A percentile compares a stretch with the other conserved stretches of the same genome.
Evolutionary conservation across 2,113 vertebrate genomes (phyloP).

Genomic region (Cichladusa arquata): DNA sequence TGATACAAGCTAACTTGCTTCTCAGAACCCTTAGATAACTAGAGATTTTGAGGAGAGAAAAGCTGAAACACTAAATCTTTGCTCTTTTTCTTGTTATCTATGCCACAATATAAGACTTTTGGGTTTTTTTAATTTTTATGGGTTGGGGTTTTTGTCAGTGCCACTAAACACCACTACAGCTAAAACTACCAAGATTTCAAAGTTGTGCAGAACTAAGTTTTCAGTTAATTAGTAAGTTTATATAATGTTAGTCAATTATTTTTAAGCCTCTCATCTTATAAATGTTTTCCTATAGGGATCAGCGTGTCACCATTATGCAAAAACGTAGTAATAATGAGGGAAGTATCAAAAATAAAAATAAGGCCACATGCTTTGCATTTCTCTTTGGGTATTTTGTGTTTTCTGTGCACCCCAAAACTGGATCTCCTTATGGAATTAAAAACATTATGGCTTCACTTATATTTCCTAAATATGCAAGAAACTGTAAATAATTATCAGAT

Average conservation of each 20-base stretch:
- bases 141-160: not conserved
- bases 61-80: not conserved
- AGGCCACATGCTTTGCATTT: not conserved
- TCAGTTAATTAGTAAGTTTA: not conserved
- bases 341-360: not conserved
- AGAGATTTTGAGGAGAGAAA: not conserved
- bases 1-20: not conserved
- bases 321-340: not conserved
- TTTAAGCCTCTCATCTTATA: not conserved
- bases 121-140: not conserved
- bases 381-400: not conserved
- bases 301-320: not conserved
- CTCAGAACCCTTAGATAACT: not conserved
- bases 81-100: not conserved
- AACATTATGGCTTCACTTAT: not conserved
- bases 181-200: not conserved
- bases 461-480: not conserved
- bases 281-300: not conserved
- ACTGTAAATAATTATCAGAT: not conserved
- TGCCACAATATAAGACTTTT: not conserved
- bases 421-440: not conserved
- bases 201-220: not conserved
- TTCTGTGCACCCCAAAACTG: not conserved
- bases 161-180: not conserved
- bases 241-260: not conserved